phyloP scores from a whole-genome alignment of 1,140 invertebrate species.

The Tetranychus cinnabarinus region DNA sequence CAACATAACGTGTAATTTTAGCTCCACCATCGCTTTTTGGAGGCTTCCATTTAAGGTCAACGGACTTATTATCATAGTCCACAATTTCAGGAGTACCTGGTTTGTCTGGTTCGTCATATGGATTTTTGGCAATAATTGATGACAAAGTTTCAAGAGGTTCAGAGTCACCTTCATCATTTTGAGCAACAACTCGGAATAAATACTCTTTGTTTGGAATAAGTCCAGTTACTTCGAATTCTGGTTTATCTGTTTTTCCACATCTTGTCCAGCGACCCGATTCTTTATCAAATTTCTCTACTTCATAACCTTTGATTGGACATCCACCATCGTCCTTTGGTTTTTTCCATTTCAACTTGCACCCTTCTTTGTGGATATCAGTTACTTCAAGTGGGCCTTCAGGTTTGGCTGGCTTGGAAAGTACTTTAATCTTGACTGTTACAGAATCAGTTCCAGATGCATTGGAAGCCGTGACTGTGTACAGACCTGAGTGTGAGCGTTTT shows the following conservation, averaged over 20 bases:
- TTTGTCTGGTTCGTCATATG: conserved; percentile 86
- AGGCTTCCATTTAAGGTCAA: conserved; percentile 75
- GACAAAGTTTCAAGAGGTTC: conserved; percentile 66
- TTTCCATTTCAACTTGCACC: conserved; percentile 76
- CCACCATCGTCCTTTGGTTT: conserved; percentile 62
- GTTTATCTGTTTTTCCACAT: conserved; percentile 37
- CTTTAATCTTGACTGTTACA: conserved; percentile 29
- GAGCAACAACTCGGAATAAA: conserved; percentile 81
- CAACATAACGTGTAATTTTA: conserved; percentile 66
- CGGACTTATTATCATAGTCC: conserved; percentile 87
- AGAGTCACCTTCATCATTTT: conserved; percentile 50
- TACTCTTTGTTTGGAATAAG: conserved; percentile 67
- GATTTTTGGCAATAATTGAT: conserved; percentile 79
- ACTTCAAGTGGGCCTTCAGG: conserved; percentile 69
- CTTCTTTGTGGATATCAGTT: conserved; percentile 67
- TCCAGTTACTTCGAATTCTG: conserved; percentile 60
- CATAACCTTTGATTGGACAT: conserved; percentile 60
- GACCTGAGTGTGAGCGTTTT: conserved; percentile 69
- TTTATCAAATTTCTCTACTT: conserved; percentile 76
- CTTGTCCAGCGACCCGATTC: conserved; percentile 50
- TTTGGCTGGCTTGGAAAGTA: conserved; percentile 42
- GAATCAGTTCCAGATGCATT: conserved; percentile 20
- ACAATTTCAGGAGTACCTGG: conserved; percentile 62
- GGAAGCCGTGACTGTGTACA: conserved; percentile 60
- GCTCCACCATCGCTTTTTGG: conserved; percentile 81